A percentile compares a stretch with the other conserved stretches of the same genome.
These are phyloP conservation scores for Drosophila fuyamai DNA, from an alignment of 1,140 invertebrate genomes.

Conservation along the genomic window DNA sequence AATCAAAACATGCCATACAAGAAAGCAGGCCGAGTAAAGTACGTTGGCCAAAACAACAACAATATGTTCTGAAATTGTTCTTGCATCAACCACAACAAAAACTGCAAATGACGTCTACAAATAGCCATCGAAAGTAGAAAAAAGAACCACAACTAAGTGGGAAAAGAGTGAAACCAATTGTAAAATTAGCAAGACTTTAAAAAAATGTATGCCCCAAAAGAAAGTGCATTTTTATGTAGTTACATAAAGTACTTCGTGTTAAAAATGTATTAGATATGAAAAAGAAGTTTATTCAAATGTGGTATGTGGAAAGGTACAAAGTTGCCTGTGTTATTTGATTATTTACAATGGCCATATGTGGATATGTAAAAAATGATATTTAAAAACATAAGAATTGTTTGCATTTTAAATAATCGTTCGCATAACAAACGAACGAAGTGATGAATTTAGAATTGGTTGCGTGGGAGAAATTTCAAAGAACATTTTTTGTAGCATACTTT, in stretches of 20 bases:
- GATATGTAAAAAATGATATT: too few relatives aligned
- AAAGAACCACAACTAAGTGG: neutral
- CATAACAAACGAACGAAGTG: too few relatives aligned
- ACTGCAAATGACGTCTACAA: constrained; percentile 40
- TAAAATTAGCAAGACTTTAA: neutral
- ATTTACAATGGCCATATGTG: too few relatives aligned
- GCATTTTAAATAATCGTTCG: too few relatives aligned
- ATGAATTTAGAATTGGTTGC: too few relatives aligned
- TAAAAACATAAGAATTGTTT: too few relatives aligned
- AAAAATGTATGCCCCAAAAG: constrained; percentile 1
- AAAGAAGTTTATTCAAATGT: too few relatives aligned
- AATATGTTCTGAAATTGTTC: constrained; percentile 17
- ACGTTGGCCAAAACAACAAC: constrained; percentile 29
- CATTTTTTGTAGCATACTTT: too few relatives aligned
- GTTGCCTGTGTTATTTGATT: too few relatives aligned
- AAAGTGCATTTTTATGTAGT: neutral
- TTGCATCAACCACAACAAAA: constrained; percentile 13
- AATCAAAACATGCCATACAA: constrained; percentile 52
- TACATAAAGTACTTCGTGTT: neutral
- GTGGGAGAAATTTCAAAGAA: too few relatives aligned
- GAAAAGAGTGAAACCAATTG: neutral
- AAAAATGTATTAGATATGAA: too few relatives aligned
- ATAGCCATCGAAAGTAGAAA: constrained; percentile 11
- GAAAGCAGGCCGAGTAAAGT: constrained; percentile 6
- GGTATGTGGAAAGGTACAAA: too few relatives aligned